Evolutionary conservation across 2,113 vertebrate species (phyloP).

Genomic region (Tor tambroides): DNA sequence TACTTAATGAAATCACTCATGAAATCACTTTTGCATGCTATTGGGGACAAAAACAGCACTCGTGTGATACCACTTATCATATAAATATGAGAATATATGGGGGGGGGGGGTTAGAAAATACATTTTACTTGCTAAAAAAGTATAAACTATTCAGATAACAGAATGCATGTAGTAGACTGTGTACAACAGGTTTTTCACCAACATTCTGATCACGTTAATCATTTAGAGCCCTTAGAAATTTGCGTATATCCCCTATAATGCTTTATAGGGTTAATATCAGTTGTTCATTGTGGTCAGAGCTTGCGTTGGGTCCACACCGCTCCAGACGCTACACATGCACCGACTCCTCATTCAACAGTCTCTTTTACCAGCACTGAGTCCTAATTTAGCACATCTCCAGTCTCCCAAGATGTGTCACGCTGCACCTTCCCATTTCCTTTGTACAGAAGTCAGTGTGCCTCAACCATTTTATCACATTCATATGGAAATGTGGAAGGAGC

Average conservation of each 20-base stretch:
- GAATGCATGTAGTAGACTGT: background rate
- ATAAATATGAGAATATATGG: no score
- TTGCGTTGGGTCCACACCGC: no score
- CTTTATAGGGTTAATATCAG: background rate
- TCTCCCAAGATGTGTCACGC: conserved; percentile 34
- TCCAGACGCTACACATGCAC: conserved; percentile 3
- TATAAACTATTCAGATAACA: background rate
- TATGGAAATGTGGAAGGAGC: background rate
- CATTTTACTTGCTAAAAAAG: background rate
- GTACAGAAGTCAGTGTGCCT: conserved; percentile 18
- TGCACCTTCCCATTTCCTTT: conserved; percentile 21
- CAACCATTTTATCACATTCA: conserved; percentile 1
- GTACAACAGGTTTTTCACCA: no score
- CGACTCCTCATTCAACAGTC: conserved; percentile 28
- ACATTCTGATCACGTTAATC: background rate
- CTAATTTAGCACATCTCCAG: conserved; percentile 49
- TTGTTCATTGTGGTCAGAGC: background rate
- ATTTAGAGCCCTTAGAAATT: background rate
- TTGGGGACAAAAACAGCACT: no score
- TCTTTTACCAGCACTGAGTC: conserved; percentile 15
- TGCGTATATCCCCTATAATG: background rate
- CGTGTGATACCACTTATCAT: no score
- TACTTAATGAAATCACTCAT: no score
- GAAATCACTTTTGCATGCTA: no score
- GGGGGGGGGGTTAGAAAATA: no score